Conservation (phyloP, 2,113 vertebrate species). For the Cinclus mexicanus region DNA sequence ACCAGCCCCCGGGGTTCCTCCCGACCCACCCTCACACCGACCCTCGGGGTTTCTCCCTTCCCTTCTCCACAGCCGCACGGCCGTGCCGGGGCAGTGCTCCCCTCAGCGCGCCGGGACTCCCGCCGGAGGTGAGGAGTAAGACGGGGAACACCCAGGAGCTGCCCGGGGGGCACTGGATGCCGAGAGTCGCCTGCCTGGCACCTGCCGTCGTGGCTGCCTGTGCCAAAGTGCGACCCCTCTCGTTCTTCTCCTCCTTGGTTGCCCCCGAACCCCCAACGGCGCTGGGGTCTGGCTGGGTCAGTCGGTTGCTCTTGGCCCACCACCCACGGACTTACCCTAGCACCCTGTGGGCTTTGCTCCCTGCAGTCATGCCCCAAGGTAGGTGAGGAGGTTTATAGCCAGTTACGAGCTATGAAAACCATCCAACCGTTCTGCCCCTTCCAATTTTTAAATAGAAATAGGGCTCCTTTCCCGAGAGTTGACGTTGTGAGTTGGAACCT, state of each 20-base stretch:
- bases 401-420: background rate
- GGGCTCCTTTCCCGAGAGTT: background rate
- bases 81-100: too few species aligned
- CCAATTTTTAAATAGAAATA: background rate
- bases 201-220: background rate
- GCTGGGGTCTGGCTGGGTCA: background rate
- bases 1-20: too few species aligned
- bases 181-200: background rate
- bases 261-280: too few species aligned
- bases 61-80: background rate
- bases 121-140: background rate
- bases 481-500: background rate
- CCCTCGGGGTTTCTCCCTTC: background rate
- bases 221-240: background rate
- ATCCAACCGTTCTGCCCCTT: background rate
- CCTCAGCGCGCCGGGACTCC: background rate
- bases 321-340: rapidly evolving
- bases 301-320: rapidly evolving
- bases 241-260: background rate
- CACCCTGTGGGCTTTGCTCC: rapidly evolving
- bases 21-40: background rate
- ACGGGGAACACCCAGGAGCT: background rate
- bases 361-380: rapidly evolving
- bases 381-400: background rate
- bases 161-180: background rate